A percentile compares a stretch with the other conserved stretches of the same genome.
Conservation (phyloP, 1,140 invertebrate genomes). For the Watersipora subatra region DNA sequence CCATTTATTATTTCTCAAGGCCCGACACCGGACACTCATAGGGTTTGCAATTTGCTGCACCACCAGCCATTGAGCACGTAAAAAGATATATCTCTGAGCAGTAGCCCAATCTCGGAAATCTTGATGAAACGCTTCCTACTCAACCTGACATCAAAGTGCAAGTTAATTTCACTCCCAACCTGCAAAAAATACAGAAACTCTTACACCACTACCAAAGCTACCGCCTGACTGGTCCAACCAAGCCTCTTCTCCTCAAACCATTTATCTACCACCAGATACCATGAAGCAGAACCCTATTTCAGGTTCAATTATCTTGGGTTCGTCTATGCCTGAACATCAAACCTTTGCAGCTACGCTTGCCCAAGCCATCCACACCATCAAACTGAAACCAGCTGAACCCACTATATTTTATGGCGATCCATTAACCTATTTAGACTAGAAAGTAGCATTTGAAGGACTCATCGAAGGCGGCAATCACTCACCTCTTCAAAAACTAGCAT, state of each 20-base stretch:
- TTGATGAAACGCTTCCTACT: background rate
- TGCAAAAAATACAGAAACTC: background rate
- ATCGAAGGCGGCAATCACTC: background rate
- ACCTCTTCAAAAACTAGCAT: background rate
- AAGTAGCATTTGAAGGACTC: background rate
- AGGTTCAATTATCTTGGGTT: too few species aligned
- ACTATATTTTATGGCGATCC: background rate
- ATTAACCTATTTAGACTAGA: background rate
- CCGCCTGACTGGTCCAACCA: background rate
- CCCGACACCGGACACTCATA: background rate
- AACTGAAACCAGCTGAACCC: background rate
- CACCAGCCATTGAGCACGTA: too few species aligned
- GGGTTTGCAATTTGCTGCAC: too few species aligned
- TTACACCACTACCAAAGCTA: background rate
- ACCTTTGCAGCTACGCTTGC: background rate
- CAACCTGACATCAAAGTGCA: background rate
- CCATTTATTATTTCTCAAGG: background rate
- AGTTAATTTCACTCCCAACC: background rate
- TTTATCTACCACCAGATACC: too few species aligned
- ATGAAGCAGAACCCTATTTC: too few species aligned
- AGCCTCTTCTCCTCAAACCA: background rate
- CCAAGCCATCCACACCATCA: background rate
- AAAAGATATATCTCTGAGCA: background rate
- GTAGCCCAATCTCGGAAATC: background rate
- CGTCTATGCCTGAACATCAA: background rate